A percentile compares a stretch with the other conserved stretches of the same genome.
Evolutionary conservation across 2,797 vertebrate genomes (phyloP).

Genomic region (Myiotriccus ornatus): DNA sequence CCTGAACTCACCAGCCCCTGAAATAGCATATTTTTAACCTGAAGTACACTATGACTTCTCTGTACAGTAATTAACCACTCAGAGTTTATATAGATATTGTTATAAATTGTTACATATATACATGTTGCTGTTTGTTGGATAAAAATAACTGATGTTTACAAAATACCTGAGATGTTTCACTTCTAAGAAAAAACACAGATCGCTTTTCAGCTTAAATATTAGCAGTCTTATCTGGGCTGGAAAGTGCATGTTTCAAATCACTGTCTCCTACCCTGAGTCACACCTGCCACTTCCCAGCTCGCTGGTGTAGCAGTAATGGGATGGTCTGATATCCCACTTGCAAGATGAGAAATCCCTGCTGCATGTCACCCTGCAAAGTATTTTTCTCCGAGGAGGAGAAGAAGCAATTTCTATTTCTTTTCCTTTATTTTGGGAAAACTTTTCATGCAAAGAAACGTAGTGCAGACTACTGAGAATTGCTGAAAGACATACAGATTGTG

Average conservation of each 20-base stretch:
- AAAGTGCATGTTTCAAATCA: not conserved
- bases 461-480: constrained; percentile 37
- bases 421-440: constrained; percentile 25
- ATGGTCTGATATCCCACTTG: not conserved
- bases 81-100: not conserved
- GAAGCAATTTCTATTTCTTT: not conserved
- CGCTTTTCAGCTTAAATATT: not conserved
- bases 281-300: not conserved
- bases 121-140: not conserved
- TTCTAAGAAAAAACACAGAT: not conserved
- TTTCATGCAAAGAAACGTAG: not conserved
- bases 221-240: not conserved
- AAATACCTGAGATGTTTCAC: not conserved
- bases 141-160: not conserved
- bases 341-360: not conserved
- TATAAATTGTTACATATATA: no score
- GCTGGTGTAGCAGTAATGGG: not conserved
- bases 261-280: not conserved
- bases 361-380: not conserved
- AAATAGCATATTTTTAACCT: not conserved
- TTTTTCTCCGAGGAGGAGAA: not conserved
- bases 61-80: not conserved
- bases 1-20: not conserved
- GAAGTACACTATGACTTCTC: not conserved
- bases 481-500: constrained; percentile 45